These are phyloP conservation scores for Ophion slaviceki DNA, from an alignment of 2,888 invertebrate species.

Conservation along the genomic window DNA sequence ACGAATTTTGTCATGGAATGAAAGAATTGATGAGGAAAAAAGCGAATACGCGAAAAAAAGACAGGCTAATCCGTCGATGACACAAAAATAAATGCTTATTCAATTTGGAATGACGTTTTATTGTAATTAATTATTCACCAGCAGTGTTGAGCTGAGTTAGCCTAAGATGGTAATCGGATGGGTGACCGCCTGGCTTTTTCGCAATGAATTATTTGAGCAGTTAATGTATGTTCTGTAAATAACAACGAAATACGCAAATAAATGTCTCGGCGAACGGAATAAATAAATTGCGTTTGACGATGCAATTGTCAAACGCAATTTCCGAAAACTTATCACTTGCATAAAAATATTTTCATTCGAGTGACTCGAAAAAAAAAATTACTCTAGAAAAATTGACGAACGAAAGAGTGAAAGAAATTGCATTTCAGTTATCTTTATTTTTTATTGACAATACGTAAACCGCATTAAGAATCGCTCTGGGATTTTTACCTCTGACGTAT, in stretches of 20 bases:
- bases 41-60: not conserved
- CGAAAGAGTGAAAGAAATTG: not conserved
- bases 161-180: no score
- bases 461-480: no score
- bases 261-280: no score
- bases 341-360: not conserved
- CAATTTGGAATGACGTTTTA: no score
- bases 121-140: no score
- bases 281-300: no score
- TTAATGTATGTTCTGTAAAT: not conserved
- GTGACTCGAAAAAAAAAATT: not conserved
- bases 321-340: not conserved
- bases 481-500: not conserved
- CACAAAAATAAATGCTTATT: not conserved
- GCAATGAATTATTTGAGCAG: no score
- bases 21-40: conserved; percentile 41
- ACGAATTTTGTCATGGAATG: conserved; percentile 72
- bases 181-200: no score
- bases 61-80: no score
- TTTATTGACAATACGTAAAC: no score
- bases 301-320: not conserved
- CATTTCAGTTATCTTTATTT: not conserved
- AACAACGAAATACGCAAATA: not conserved
- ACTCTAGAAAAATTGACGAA: not conserved
- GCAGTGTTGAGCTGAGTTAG: no score